Base-by-base conservation (phyloP, 2,797 vertebrate genomes). In the Arnoldichthys spilopterus region DNA sequence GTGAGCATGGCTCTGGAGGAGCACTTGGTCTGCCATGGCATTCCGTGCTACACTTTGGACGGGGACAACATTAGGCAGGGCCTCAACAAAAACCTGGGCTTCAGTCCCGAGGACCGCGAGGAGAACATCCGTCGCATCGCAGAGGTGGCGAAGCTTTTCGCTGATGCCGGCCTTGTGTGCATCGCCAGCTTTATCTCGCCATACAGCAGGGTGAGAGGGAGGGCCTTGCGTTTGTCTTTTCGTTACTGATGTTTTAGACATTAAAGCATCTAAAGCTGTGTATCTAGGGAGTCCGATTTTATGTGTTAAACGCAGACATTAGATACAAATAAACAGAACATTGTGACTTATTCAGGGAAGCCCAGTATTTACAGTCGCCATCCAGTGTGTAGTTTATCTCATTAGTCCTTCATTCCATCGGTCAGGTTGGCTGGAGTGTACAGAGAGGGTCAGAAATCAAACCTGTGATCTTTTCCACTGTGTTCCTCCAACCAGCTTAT, bases 31-130 rank as follows among this genome's bases (percentile, higher is more conserved):
- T 99, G 97, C 78, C 98, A 99, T 11, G 96, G 96, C 18, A 99
- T 99, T 78, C 98, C 98, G 0, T 99, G 97, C 90, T 99, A 99
- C 85, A 96, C 96, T 0, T 87, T 99, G 85, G 98, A 99, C 69
- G 98, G 98, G n/a, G 98, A 99, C 93, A 99, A 99, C 82, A 97
- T 99, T 86, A 96, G 98, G 12, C 98, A 99, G 77, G 98, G 98
- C 13, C 95, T 99, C 82, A 99, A 99, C 89, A 99, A 97, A 86
- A 99, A 99, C 86, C 91, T 99, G 26, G 96, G 97, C 70, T 99
- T 99, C 87, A 97, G 95, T 40, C 97, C 98, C 0, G 95, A 97
- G 87, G 98, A 99, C 68, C 93, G 98, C 20, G 98, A 99, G 85
- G 98, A 99, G 92, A 99, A 99, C 56, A 97, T 99, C 28, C 93